These are phyloP conservation scores for Tortricodes alternella DNA, from an alignment of 2,888 invertebrate species.

Conservation along the genomic window DNA sequence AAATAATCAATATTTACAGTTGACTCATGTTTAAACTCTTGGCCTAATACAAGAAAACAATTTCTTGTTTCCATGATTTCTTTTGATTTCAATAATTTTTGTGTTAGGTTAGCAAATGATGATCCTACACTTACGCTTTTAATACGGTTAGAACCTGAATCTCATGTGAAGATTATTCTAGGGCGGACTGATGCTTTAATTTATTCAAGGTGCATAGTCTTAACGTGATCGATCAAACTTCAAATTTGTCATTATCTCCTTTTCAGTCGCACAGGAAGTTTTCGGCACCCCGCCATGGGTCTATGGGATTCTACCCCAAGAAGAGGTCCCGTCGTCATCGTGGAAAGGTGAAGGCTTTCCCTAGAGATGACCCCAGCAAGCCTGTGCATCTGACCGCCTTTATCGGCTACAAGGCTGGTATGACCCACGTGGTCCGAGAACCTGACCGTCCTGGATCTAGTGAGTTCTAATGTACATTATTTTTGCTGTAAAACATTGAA, in stretches of 20 bases:
- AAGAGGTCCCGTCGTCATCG: slow-evolving; percentile 98
- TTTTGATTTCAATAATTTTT: slow-evolving; percentile 2
- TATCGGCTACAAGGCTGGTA: slow-evolving; percentile 99
- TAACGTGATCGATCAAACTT: not conserved
- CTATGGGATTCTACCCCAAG: slow-evolving; percentile 99
- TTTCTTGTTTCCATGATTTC: not conserved
- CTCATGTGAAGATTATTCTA: slow-evolving; percentile 87
- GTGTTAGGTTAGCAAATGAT: slow-evolving; percentile 73
- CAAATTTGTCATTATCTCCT: too few relatives aligned
- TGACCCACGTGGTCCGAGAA: slow-evolving; percentile 99
- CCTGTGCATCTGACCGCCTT: slow-evolving; percentile 99
- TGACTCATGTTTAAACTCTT: not conserved
- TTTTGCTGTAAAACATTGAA: not conserved
- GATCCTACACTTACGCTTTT: slow-evolving; percentile 80
- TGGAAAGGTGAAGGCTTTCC: slow-evolving; percentile 99
- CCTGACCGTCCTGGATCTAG: slow-evolving; percentile 99
- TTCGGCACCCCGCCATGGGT: slow-evolving; percentile 99
- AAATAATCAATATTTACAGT: slow-evolving; percentile 21
- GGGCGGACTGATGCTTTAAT: slow-evolving; percentile 87
- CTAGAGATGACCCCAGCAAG: slow-evolving; percentile 97
- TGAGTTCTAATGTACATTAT: slow-evolving; percentile 80
- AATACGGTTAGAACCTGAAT: slow-evolving; percentile 88
- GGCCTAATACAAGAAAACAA: not conserved
- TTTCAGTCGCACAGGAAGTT: slow-evolving; percentile 99
- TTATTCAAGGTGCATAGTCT: not conserved